Evolutionary conservation across 2,113 vertebrate genomes (phyloP).

Genomic region (Chascanopsetta lugubris): DNA sequence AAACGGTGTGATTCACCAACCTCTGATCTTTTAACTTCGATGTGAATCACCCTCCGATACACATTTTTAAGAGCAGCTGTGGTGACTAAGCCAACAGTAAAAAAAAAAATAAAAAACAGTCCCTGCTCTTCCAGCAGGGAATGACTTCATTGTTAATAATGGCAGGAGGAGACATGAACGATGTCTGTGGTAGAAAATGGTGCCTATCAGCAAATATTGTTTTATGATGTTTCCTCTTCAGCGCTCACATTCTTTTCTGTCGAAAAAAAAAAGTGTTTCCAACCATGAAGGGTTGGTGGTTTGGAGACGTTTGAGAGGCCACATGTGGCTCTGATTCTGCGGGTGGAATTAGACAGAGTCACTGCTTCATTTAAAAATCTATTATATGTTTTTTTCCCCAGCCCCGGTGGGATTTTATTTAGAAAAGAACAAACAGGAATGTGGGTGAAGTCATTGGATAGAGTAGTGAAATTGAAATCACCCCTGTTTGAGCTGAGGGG

Average conservation of each 20-base stretch:
- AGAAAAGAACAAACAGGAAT: conserved; percentile 27
- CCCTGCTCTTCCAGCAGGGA: conserved; percentile 26
- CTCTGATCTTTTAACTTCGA: conserved; percentile 64
- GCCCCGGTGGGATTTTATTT: conserved; percentile 35
- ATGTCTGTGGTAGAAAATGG: conserved; percentile 20
- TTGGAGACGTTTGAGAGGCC: conserved; percentile 54
- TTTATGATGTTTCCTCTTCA: conserved; percentile 27
- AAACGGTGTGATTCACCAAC: conserved; percentile 66
- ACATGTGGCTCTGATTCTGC: conserved; percentile 70
- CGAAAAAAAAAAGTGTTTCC: conserved; percentile 35
- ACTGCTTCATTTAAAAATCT: conserved; percentile 49
- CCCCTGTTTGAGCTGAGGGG: not conserved
- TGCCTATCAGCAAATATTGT: conserved; percentile 21
- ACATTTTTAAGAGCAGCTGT: conserved; percentile 60
- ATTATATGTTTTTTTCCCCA: conserved; percentile 31
- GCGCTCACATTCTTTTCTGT: conserved; percentile 2
- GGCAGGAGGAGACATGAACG: conserved; percentile 36
- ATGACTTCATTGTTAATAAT: conserved; percentile 58
- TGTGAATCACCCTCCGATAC: conserved; percentile 62
- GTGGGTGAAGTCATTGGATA: not conserved
- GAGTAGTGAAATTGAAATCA: not conserved
- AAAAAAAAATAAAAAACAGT: conserved; percentile 30
- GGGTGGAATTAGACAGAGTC: conserved; percentile 59
- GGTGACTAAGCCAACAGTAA: conserved; percentile 49
- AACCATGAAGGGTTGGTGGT: conserved; percentile 41